Evolutionary conservation across 2,797 vertebrate genomes (phyloP).

Genomic region (Ispidina lecontei): DNA sequence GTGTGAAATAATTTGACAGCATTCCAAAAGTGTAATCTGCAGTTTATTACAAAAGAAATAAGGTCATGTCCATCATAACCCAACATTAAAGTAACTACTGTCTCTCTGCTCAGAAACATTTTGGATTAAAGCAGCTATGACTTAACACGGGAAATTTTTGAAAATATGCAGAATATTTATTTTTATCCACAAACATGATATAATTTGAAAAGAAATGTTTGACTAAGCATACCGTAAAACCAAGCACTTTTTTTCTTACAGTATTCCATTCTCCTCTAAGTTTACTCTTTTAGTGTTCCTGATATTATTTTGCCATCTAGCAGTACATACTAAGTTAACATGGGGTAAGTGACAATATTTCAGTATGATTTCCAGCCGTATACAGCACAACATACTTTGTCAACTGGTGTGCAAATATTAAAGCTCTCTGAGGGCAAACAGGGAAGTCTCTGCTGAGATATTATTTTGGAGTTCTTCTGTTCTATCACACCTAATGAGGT

Average conservation of each 20-base stretch:
- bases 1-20: slow-evolving; percentile 43
- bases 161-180: background rate
- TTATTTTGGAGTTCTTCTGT: background rate
- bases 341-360: background rate
- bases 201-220: background rate
- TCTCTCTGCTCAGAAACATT: slow-evolving; percentile 28
- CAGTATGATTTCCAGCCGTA: background rate
- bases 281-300: background rate
- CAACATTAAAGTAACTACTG: slow-evolving; percentile 22
- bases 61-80: background rate
- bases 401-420: background rate
- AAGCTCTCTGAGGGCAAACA: background rate
- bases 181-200: background rate
- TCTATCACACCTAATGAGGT: background rate
- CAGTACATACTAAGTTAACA: background rate
- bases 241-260: background rate
- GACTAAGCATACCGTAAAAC: background rate
- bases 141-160: background rate
- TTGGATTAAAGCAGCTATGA: slow-evolving; percentile 1
- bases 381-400: background rate
- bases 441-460: background rate
- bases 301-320: background rate
- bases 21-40: slow-evolving; percentile 41
- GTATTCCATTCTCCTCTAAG: background rate
- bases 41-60: slow-evolving; percentile 46